Evolutionary conservation across 2,113 vertebrate species (phyloP).

Genomic region (Rhizomys pruinosus): DNA sequence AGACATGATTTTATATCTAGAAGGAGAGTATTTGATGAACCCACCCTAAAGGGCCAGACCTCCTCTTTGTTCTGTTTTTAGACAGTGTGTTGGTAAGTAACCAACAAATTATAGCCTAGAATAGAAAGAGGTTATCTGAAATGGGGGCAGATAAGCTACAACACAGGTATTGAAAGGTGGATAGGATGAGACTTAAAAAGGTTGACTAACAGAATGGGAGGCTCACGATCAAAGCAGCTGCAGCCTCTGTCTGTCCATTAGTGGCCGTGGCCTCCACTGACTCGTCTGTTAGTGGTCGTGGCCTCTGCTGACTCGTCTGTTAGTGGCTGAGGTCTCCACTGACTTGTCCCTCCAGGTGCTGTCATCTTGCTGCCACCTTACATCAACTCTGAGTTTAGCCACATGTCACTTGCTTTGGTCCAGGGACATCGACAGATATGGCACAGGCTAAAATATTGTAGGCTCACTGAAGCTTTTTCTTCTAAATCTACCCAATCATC

Average conservation of each 20-base stretch:
- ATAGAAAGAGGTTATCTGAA: background rate
- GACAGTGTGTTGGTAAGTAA: background rate
- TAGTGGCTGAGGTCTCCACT: too few relatives aligned
- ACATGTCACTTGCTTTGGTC: background rate
- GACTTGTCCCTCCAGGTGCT: background rate
- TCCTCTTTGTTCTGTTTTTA: background rate
- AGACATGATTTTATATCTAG: conserved; percentile 23
- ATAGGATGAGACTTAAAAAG: background rate
- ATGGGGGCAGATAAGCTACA: background rate
- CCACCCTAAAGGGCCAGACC: background rate
- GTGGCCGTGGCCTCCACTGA: background rate
- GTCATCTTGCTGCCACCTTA: background rate
- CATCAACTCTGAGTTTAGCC: background rate
- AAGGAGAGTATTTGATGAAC: background rate
- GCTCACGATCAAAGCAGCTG: background rate
- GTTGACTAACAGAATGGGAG: background rate
- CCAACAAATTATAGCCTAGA: background rate
- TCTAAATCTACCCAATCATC: background rate
- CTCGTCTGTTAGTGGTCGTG: too few relatives aligned
- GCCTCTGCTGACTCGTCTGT: too few relatives aligned
- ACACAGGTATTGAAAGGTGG: background rate
- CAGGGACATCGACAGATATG: background rate
- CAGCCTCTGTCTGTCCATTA: background rate
- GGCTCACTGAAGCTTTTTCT: background rate
- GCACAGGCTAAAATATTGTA: background rate